Conservation (phyloP, 2,113 vertebrate genomes). For the Carassius gibelio region DNA sequence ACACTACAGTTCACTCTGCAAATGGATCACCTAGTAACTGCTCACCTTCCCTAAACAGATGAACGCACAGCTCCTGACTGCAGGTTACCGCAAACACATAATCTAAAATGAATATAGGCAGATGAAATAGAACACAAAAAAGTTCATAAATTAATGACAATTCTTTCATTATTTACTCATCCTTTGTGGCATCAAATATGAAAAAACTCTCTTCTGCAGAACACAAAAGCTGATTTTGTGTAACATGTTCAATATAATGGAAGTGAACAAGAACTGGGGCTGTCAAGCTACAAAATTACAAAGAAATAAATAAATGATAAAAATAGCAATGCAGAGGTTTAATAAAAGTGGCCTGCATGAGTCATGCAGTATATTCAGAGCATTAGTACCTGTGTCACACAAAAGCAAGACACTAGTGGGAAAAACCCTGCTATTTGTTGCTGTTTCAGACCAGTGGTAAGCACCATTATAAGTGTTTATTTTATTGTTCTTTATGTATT, state of each 20-base stretch:
- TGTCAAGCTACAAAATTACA: no score
- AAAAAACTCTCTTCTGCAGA: background rate
- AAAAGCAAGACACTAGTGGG: no score
- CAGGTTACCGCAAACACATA: background rate
- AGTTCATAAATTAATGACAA: background rate
- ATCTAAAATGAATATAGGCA: background rate
- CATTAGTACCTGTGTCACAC: no score
- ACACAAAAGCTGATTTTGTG: background rate
- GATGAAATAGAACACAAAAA: background rate
- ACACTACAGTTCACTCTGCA: constrained; percentile 11
- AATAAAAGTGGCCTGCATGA: no score
- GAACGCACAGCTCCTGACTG: background rate
- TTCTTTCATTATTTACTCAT: background rate
- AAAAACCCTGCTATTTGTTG: no score
- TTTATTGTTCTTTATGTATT: no score
- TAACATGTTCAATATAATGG: background rate
- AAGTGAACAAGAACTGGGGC: no score
- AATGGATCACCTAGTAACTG: constrained; percentile 18
- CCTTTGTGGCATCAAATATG: background rate
- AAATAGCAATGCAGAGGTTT: no score
- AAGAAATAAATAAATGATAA: no score
- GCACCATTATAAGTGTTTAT: no score
- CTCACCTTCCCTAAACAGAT: background rate
- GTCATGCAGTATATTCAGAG: no score
- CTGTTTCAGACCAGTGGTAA: no score